Base-by-base conservation (phyloP, 2,888 invertebrate genomes). In the Thecophora atra region DNA sequence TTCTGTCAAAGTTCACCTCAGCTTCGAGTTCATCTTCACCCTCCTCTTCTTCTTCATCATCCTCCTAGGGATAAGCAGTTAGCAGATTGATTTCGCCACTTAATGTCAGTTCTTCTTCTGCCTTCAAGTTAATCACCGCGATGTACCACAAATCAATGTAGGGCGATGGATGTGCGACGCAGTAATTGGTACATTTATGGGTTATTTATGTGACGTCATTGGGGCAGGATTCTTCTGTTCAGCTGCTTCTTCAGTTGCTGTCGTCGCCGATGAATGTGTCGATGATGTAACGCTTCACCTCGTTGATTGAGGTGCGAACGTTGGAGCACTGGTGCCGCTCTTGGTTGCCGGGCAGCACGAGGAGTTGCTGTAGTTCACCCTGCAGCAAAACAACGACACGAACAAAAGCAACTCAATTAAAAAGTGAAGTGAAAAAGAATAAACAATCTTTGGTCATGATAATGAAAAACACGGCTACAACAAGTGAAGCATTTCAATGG, bases 241-340 rank as follows among this genome's bases (percentile, higher is more conserved):
- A 28, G 2, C 28, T 51, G 26, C 28, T 28, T 65, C n/a, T 70
- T 77, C 82, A 85, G 79, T 86, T 86, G 76, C 80, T 81, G 73
- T 86, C 85, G 76, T 86, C 86, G 78, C 84, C 86, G 75, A 86
- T 86, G 76, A 86, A 86, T 74, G 86, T 86, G 77, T 86, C 85
- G 75, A 86, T 86, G 69, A 86, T 86, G 70, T 86, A 86, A 63
- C 86, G 83, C 78, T 86, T 86, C 37, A 86, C 86, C 80, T 86
- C 86, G 76, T 86, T 85, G 77, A 86, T 86, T 51, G 85, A 84
- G 72, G 82, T 86, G 62, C 85, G 80, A 68, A 83, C 81, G 37
- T 81, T 84, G 64, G 86, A 86, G 76, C 87, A 87, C 76, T 87
- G 87, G 70, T 82, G 78, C 15, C 84, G 81, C 75, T 85, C 86